Base-by-base conservation (phyloP, 37 sponge, comb jelly and placozoan genomes). In the Oscarella lobularis region DNA sequence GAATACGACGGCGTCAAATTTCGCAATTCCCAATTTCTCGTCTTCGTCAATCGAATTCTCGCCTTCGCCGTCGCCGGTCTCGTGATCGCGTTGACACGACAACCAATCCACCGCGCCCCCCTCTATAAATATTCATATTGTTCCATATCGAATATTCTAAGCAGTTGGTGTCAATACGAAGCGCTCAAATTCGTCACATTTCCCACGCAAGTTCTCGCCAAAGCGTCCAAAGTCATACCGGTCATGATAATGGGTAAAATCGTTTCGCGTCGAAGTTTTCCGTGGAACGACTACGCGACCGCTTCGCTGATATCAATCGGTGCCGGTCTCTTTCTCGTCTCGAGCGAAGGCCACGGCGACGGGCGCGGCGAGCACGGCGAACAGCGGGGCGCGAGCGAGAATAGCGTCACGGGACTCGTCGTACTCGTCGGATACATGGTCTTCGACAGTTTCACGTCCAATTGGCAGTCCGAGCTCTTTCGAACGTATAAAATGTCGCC, bases 111-210 rank as follows among this genome's bases (percentile, higher is more conserved):
- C 36, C 32, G 33, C 6, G 82, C 88, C 37, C 90, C 95, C 0
- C 78, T 88, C 73, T 89, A 92, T 83, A 85, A 89, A 77, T 96
- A 92, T 74, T 96, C 98, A 38, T 96, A 72, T 70, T 70, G 90
- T 48, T 96, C 98, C 39, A 84, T 96, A 41, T 89, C 93, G 60
- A 96, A 96, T 78, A 89, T 88, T 6, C 87, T 96, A 77, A 89
- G 90, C 73, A 92, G 93, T 79, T 96, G 98, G 98, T 96, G 98
- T 48, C 98, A 96, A 78, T 96, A 96, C 67, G 98, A 96, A 78
- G 98, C 98, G 20, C 88, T 96, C 48, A 96, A 96, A 79, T 96
- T 84, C 66, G 93, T 96, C 38, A 85, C 85, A 30, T 96, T 96
- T 67, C 98, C 98, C 9, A 92, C 93, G 2, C 93, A 92, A 67